phyloP scores from a whole-genome alignment of 2,797 vertebrate species.

The Buphagus erythrorhynchus region DNA sequence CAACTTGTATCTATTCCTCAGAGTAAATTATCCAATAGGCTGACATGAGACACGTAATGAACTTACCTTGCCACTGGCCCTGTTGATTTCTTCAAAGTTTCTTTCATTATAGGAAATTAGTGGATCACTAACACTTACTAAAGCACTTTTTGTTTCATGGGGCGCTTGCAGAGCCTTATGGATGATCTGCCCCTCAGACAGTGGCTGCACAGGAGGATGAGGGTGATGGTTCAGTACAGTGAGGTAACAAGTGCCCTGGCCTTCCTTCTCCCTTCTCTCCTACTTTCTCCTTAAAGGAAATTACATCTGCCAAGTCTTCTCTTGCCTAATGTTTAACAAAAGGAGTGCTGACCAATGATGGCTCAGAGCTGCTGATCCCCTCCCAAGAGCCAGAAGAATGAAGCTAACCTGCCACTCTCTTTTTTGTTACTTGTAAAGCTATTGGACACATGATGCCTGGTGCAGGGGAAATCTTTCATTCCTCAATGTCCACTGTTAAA shows the following conservation, averaged over 20 bases:
- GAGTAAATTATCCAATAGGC: not conserved
- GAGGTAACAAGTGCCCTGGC: accelerated
- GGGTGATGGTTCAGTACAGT: accelerated
- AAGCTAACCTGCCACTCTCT: not conserved
- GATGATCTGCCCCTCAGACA: not conserved
- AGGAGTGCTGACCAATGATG: not conserved
- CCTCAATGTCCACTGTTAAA: not conserved
- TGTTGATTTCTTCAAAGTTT: not conserved
- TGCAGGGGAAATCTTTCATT: not conserved
- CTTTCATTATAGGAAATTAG: constrained; percentile 16
- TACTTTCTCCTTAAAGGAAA: not conserved
- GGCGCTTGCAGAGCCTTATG: not conserved
- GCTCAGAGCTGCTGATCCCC: not conserved
- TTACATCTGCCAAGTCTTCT: not conserved
- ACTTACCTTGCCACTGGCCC: constrained; percentile 16
- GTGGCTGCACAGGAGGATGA: not conserved
- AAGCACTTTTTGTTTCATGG: not conserved
- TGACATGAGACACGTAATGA: not conserved
- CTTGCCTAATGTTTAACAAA: not conserved
- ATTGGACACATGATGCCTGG: not conserved
- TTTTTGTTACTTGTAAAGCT: not conserved
- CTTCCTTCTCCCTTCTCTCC: not conserved
- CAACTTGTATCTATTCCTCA: not conserved
- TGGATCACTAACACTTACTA: not conserved
- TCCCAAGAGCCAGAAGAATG: not conserved